Evolutionary conservation across 1,140 invertebrate species (phyloP).

Genomic region (Whitmania pigra): DNA sequence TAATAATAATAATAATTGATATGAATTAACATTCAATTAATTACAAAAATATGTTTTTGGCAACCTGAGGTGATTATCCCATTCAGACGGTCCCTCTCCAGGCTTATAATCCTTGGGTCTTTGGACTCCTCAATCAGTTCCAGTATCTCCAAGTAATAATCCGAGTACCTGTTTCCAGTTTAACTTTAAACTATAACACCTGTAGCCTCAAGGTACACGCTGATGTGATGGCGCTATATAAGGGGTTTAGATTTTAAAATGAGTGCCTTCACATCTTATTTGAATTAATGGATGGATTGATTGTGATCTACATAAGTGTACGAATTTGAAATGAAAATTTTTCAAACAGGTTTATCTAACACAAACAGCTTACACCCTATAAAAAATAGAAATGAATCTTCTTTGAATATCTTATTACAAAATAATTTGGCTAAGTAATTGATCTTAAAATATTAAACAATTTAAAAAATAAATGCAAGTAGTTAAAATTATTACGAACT

Average conservation of each 20-base stretch:
- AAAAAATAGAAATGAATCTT: neutral
- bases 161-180: neutral
- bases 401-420: too few relatives aligned
- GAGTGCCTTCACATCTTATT: neutral
- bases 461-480: neutral
- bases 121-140: constrained; percentile 5
- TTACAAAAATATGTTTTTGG: too few relatives aligned
- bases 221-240: neutral
- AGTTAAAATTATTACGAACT: neutral
- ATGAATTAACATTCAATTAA: too few relatives aligned
- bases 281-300: too few relatives aligned
- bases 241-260: neutral
- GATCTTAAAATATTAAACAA: neutral
- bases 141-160: constrained; percentile 17
- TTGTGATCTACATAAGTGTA: too few relatives aligned
- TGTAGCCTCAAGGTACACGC: neutral
- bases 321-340: too few relatives aligned
- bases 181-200: neutral
- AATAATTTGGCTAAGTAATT: neutral
- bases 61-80: constrained; percentile 15
- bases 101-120: neutral
- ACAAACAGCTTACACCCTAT: too few relatives aligned
- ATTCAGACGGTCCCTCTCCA: constrained; percentile 13
- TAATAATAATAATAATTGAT: too few relatives aligned
- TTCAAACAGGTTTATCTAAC: neutral